Evolutionary conservation across 1,140 invertebrate genomes (phyloP).

Genomic region (Parapsyche elsis): DNA sequence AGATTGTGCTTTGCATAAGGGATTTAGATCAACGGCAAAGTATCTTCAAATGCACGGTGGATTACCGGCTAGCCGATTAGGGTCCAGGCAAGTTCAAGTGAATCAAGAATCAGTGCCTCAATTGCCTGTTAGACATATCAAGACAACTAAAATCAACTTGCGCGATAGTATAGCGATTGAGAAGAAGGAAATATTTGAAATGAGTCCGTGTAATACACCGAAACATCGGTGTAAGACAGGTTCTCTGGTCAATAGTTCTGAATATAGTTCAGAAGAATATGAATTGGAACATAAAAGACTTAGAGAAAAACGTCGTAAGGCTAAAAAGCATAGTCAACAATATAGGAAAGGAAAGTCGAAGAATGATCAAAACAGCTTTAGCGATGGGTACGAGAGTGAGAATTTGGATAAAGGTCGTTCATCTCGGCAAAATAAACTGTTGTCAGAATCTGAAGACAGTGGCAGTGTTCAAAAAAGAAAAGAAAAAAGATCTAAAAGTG

Average conservation of each 20-base stretch:
- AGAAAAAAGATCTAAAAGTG: conserved; percentile 52
- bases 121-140: conserved; percentile 64
- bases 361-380: conserved; percentile 64
- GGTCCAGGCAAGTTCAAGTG: conserved; percentile 64
- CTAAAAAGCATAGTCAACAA: conserved; percentile 56
- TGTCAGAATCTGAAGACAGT: conserved; percentile 59
- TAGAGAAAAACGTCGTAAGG: conserved; percentile 42
- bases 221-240: conserved; percentile 49
- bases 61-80: conserved; percentile 77
- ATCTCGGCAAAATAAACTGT: conserved; percentile 58
- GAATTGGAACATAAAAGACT: conserved; percentile 48
- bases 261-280: conserved; percentile 53
- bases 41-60: conserved; percentile 93
- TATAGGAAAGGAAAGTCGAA: conserved; percentile 58
- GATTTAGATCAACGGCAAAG: conserved; percentile 90
- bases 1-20: conserved; percentile 88
- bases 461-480: conserved; percentile 56
- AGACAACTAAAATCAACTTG: conserved; percentile 67
- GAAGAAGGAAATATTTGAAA: conserved; percentile 66
- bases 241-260: conserved; percentile 42
- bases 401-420: conserved; percentile 45
- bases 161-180: conserved; percentile 66
- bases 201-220: conserved; percentile 55
- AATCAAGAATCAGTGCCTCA: conserved; percentile 62
- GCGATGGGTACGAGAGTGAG: conserved; percentile 66